Base-by-base conservation (phyloP, 2,797 vertebrate species). In the Furcifer pardalis region DNA sequence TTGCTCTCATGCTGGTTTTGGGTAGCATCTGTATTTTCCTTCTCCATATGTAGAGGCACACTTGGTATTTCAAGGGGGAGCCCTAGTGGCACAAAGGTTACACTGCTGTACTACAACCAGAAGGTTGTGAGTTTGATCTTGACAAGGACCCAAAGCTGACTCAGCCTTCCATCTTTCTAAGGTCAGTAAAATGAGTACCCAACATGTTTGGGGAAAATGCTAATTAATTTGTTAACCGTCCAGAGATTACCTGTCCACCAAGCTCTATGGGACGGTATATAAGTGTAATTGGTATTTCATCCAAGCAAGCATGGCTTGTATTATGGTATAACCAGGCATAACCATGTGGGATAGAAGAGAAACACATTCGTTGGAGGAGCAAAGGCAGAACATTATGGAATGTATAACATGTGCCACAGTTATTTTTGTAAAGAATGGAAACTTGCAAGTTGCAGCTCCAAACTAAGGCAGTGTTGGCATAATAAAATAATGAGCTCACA, bases 371-470 rank as follows among this genome's bases (percentile, higher is more conserved):
- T 42, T n/a, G 76, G 60, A 42, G 35, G 35, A 42, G 66, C 46
- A 66, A 81, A 30, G 66, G 17, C 32, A 27, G 49, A 25, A 35
- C 27, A 81, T 59, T 71, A 59, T 32, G 49, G 35, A 75, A 75
- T 56, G n/a, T 30, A 9, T 56, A 71, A 71, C 56, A 69, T 27
- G 52, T 23, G 66, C 46, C 66, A 81, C 19, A 6, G 2, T 19
- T 71, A 81, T 40, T 52, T 81, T 69, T 56, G 35, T 80, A 56
- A 81, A 81, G 66, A 13, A 56, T 49, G n/a, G 25, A 69, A 81
- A 25, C 37, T 59, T 81, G 15, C 35, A 35, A 81, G 44, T 52
- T 56, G 35, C n/a, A 77, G 66, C 17, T 81, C 46, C 25, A 40
- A 71, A 59, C n/a, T 46, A 59, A 19, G 27, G 25, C 37, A 63